These are phyloP conservation scores for Anoura caudifer DNA, from an alignment of 2,113 vertebrate genomes.

Conservation along the genomic window DNA sequence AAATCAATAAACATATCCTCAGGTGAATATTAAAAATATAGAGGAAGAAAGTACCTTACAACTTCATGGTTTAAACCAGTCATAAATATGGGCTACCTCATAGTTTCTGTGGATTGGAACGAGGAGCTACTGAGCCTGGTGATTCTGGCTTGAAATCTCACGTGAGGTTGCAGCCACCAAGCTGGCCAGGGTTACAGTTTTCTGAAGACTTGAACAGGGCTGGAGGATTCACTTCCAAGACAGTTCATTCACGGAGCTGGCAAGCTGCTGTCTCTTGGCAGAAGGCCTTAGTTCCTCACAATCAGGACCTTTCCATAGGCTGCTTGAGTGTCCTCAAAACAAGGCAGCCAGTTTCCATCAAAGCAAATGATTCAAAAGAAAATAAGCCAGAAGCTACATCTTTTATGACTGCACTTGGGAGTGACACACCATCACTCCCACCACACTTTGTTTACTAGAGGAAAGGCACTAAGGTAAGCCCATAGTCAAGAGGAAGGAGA, in stretches of 20 bases:
- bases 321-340: not conserved
- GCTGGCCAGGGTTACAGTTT: not conserved
- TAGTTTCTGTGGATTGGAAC: not conserved
- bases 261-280: not conserved
- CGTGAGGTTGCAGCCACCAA: not conserved
- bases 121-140: not conserved
- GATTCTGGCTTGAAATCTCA: not conserved
- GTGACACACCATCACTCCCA: not conserved
- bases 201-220: not conserved
- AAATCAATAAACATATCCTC: too few species aligned
- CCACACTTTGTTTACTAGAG: not conserved
- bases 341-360: not conserved
- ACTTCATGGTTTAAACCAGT: not conserved
- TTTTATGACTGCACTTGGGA: not conserved
- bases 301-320: too few species aligned
- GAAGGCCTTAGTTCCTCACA: not conserved
- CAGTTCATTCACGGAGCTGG: not conserved
- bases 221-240: not conserved
- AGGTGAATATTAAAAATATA: too few species aligned
- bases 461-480: not conserved
- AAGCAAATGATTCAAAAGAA: not conserved
- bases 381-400: not conserved
- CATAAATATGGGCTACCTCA: not conserved
- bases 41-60: not conserved
- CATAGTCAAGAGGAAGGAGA: not conserved